Conservation (phyloP, 1,140 invertebrate species). For the Probaryconus sp. region DNA sequence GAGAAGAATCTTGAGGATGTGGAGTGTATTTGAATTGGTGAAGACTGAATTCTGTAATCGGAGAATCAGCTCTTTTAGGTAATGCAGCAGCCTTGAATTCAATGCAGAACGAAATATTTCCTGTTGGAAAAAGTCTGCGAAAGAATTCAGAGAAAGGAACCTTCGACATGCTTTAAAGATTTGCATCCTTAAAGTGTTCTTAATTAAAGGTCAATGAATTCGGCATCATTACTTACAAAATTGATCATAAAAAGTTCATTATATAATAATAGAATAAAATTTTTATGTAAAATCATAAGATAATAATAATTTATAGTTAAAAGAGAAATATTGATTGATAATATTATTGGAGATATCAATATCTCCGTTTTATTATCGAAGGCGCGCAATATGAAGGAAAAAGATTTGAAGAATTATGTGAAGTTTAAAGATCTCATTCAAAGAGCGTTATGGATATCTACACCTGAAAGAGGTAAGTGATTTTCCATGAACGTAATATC, state of each 20-base stretch:
- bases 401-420: no score
- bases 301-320: no score
- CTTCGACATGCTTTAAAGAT: slow-evolving; percentile 18
- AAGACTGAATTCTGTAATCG: slow-evolving; percentile 15
- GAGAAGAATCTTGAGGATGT: no score
- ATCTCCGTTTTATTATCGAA: no score
- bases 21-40: background rate
- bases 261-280: no score
- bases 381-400: background rate
- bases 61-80: slow-evolving; percentile 50
- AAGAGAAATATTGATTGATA: no score
- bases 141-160: background rate
- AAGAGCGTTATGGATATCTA: background rate
- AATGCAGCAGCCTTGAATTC: slow-evolving; percentile 35
- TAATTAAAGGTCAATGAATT: slow-evolving; percentile 14
- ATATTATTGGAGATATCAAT: no score
- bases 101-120: slow-evolving; percentile 56
- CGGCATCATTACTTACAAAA: slow-evolving; percentile 27
- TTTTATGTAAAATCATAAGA: no score
- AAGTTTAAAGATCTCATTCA: no score
- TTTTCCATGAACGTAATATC: slow-evolving; percentile 21
- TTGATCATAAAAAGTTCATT: no score
- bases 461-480: slow-evolving; percentile 2
- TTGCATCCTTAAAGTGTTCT: slow-evolving; percentile 15
- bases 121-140: slow-evolving; percentile 35